Base-by-base conservation (phyloP, 2,113 vertebrate genomes). In the Myxocyprinus asiaticus region DNA sequence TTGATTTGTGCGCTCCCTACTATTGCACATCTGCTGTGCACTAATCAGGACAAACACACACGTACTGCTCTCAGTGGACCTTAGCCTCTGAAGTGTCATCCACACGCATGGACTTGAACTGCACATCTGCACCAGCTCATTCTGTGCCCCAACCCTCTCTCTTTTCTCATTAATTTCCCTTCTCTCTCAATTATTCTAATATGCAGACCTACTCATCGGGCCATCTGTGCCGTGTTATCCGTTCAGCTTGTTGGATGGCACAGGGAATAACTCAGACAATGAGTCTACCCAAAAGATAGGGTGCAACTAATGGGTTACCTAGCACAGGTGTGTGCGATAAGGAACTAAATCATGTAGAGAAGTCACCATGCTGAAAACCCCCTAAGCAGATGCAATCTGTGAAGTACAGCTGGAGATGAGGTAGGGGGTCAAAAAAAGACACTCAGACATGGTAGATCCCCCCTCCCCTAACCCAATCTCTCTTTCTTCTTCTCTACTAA, bases 241-340 rank as follows among this genome's bases (percentile, higher is more conserved):
- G 68, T 73, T 74, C 10, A 6, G 48, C 56, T 58, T 70, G 9
- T 75, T 63, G 45, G 79, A 76, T 64, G 50, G 67, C 7, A 61
- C 33, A 22, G 47, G 78, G 67, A 47, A 74, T 17, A 50, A 77
- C 47, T 70, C 22, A 33, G 22, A 33, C 22, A 33, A 33, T 33
- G 22, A 33, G 51, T 10, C 51, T 17, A 71, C 61, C 47, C 61
- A 42, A 59, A 65, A 61, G 76, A 82, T 66, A 42, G 70, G 64
- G 63, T 44, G 64, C 14, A 64, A 51, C 22, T 69, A 84, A 84
- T 81, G 73, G 61, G 73, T 76, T 76, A 64, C 73, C 70, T 81
- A 68, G 69, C 15, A 17, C 82, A 84, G 79, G 82, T 84, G 82
- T 81, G 79, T 63, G 62, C 59, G 68, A 67, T 71, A 76, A 59